These are phyloP conservation scores for Mylabris phalerata DNA, from an alignment of 1,140 invertebrate species.

Conservation along the genomic window DNA sequence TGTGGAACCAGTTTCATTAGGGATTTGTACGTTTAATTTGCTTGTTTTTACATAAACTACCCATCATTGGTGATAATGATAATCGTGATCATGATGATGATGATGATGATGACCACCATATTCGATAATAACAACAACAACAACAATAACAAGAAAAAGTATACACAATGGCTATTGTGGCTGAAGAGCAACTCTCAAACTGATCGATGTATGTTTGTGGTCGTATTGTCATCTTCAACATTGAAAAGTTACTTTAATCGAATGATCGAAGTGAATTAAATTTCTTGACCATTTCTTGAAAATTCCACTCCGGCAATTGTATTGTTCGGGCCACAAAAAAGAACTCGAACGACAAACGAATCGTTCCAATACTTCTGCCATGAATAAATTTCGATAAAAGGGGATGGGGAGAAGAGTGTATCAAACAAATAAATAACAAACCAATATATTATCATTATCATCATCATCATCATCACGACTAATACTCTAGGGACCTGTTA, in stretches of 20 bases:
- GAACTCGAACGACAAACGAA: too few species aligned
- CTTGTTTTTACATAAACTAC: too few species aligned
- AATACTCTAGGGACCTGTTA: slow-evolving; percentile 3
- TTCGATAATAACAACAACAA: too few species aligned
- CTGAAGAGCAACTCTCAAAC: slow-evolving; percentile 7
- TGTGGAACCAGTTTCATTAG: too few species aligned
- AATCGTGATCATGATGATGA: too few species aligned
- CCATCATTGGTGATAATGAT: too few species aligned
- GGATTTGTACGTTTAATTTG: too few species aligned
- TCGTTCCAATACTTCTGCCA: too few species aligned
- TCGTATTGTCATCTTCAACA: not conserved
- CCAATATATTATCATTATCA: too few species aligned
- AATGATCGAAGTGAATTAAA: slow-evolving; percentile 12
- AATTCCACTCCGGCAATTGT: not conserved
- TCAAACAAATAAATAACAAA: not conserved
- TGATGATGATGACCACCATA: too few species aligned
- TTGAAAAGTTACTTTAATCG: not conserved
- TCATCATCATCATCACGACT: too few species aligned
- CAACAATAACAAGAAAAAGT: not conserved
- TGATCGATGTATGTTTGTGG: slow-evolving; percentile 11
- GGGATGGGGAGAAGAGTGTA: not conserved
- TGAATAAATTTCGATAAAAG: not conserved
- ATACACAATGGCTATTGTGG: slow-evolving; percentile 9
- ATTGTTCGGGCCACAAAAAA: too few species aligned
- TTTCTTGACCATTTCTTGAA: slow-evolving; percentile 1